Percentiles rank a stretch among this genome's conserved stretches.
These are phyloP conservation scores for Episyrphus balteatus DNA, from an alignment of 1,140 invertebrate genomes.

Conservation along the genomic window DNA sequence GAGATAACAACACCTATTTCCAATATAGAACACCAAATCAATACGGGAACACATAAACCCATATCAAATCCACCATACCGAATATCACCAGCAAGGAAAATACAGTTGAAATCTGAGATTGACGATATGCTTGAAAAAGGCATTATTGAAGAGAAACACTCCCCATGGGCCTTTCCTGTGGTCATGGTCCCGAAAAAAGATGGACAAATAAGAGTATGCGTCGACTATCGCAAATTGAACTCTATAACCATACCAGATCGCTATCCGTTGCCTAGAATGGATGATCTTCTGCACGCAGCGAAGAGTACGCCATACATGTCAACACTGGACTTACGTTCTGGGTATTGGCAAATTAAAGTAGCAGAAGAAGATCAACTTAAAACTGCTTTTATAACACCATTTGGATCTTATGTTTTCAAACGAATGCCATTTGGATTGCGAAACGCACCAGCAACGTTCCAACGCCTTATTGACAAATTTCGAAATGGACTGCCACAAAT, in stretches of 20 bases:
- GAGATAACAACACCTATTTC: background rate
- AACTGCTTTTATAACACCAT: constrained; percentile 17
- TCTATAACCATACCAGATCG: constrained; percentile 20
- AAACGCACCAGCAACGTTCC: constrained; percentile 10
- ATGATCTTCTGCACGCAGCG: constrained; percentile 34
- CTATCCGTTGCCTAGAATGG: constrained; percentile 38
- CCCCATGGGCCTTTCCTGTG: no score
- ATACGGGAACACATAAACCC: background rate
- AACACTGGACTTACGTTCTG: no score
- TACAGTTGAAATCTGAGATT: constrained; percentile 8
- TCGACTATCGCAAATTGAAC: constrained; percentile 23
- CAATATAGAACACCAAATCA: background rate
- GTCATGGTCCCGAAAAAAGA: no score
- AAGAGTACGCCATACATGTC: constrained; percentile 23
- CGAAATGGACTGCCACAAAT: constrained; percentile 10
- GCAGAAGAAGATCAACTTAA: constrained; percentile 3
- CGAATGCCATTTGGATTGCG: constrained; percentile 37
- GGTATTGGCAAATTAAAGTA: no score
- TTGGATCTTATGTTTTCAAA: constrained; percentile 31
- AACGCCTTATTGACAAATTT: constrained; percentile 25
- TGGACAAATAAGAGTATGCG: constrained; percentile 13
- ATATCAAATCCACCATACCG: constrained; percentile 9
- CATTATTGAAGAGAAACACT: constrained; percentile 32
- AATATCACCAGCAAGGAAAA: constrained; percentile 8
- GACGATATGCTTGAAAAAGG: constrained; percentile 24